Base-by-base conservation (phyloP, 1,140 invertebrate genomes). In the Drosophila ogumai region DNA sequence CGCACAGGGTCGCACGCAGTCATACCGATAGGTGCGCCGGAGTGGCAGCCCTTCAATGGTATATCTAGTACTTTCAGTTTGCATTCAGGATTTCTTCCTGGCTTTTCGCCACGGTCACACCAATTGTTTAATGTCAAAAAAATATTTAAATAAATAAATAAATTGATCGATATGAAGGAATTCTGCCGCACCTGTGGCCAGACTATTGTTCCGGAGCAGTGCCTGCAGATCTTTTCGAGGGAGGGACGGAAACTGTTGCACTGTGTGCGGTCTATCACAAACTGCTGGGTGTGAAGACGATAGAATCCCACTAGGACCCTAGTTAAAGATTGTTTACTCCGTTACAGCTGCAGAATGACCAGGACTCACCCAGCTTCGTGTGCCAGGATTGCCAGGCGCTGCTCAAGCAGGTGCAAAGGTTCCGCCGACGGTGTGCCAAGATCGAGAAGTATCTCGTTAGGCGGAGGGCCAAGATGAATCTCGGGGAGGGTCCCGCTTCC, bases 101-200 rank as follows among this genome's bases (percentile, higher is more conserved):
- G 7, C 3, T 12, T 3, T 1, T 0, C 25, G 28, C 2, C 9
- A 32, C 32, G 32, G 52, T 38, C 49, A 41, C 34, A 55, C 25
- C 34, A 6, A 55, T 44, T 65, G 32, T 40, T 34, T 34, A 46
- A 49, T 41, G 31, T 54, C 38, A 63, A 75, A 66, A 75, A 50
- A 64, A 64, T 34, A 75, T 58, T 25, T 61, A 72, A 72, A 72
- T 66, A 59, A 50, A 59, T 56, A 47, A 69, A 44, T 22, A 8
- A 41, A 59, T 75, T 65, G 31, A 36, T 22, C n/a, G 52, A 58
- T 47, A 88, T 88, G 85, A 60, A 84, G 13, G 34, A 74, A 12
- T 88, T 72, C 49, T 88, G 84, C 40, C 84, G 84, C 15, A 81
- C 76, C 31, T 88, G 84, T 50, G 84, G 84, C 38, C 74, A 67